These are phyloP conservation scores for Drosophila pectinifera DNA, from an alignment of 1,140 invertebrate species.

Conservation along the genomic window DNA sequence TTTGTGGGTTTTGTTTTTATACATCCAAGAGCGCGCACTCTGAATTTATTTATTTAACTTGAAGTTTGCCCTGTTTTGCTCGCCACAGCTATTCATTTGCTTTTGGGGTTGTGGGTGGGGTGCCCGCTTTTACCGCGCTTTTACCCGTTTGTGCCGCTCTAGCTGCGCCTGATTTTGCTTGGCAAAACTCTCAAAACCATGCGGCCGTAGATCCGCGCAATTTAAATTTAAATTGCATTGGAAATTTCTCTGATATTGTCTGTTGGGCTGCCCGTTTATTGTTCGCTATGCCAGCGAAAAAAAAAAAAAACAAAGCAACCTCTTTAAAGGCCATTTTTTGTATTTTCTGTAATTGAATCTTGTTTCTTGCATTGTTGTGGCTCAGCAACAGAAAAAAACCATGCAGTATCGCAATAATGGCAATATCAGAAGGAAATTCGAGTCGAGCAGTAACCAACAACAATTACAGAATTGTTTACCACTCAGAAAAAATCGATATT, in stretches of 20 bases:
- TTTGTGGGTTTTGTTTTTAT: background rate
- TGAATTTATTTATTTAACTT: background rate
- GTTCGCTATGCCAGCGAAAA: slow-evolving; percentile 29
- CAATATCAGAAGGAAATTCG: slow-evolving; percentile 17
- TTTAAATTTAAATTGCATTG: slow-evolving; percentile 80
- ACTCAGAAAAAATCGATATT: background rate
- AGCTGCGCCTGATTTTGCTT: slow-evolving; percentile 33
- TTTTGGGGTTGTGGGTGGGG: slow-evolving; percentile 17
- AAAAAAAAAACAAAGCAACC: slow-evolving; percentile 17
- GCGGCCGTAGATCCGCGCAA: slow-evolving; percentile 77
- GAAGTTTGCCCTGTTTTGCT: background rate
- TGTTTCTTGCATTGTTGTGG: slow-evolving; percentile 37
- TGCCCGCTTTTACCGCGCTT: slow-evolving; percentile 58
- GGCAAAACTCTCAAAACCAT: slow-evolving; percentile 66
- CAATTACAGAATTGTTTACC: slow-evolving; percentile 7
- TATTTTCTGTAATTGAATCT: slow-evolving; percentile 37
- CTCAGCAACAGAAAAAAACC: slow-evolving; percentile 9
- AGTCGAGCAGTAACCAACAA: slow-evolving; percentile 19
- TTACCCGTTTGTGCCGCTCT: slow-evolving; percentile 26
- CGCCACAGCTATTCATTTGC: background rate
- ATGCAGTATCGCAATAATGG: slow-evolving; percentile 18
- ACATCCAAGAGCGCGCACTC: too few species aligned
- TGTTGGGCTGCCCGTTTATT: slow-evolving; percentile 33
- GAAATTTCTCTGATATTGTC: slow-evolving; percentile 54
- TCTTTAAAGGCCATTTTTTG: slow-evolving; percentile 27